These are phyloP conservation scores for Ataeniobius toweri DNA, from an alignment of 2,797 vertebrate genomes.

Conservation along the genomic window DNA sequence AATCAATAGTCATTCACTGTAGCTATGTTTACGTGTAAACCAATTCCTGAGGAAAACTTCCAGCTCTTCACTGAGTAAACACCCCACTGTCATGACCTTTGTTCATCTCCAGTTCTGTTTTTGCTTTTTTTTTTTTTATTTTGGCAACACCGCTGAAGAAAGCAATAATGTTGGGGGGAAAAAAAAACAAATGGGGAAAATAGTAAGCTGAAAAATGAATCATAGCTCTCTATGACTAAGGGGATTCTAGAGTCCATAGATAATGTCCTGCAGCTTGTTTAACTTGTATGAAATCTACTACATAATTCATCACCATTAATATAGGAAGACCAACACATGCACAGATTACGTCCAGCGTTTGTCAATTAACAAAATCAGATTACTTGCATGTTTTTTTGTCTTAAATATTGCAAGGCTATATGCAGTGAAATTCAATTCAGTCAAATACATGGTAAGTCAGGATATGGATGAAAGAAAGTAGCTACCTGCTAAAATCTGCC, in stretches of 20 bases:
- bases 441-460: not conserved
- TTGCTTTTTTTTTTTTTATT: not conserved
- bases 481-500: not conserved
- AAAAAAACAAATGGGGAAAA: not conserved
- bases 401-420: not conserved
- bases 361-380: not conserved
- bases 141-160: not conserved
- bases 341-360: not conserved
- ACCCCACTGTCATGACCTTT: not conserved
- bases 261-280: not conserved
- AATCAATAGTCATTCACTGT: constrained; percentile 5
- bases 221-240: not conserved
- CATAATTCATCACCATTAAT: not conserved
- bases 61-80: not conserved
- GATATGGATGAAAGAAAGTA: not conserved
- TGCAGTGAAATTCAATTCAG: not conserved
- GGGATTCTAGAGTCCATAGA: not conserved
- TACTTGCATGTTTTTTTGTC: not conserved
- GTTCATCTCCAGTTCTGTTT: not conserved
- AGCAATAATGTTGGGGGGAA: not conserved
- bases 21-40: not conserved
- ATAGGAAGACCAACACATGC: not conserved
- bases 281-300: not conserved
- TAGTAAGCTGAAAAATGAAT: not conserved
- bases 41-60: not conserved